A percentile compares a stretch with the other conserved stretches of the same genome.
Evolutionary conservation across 2,113 vertebrate species (phyloP).

Genomic region (Strigops habroptila): DNA sequence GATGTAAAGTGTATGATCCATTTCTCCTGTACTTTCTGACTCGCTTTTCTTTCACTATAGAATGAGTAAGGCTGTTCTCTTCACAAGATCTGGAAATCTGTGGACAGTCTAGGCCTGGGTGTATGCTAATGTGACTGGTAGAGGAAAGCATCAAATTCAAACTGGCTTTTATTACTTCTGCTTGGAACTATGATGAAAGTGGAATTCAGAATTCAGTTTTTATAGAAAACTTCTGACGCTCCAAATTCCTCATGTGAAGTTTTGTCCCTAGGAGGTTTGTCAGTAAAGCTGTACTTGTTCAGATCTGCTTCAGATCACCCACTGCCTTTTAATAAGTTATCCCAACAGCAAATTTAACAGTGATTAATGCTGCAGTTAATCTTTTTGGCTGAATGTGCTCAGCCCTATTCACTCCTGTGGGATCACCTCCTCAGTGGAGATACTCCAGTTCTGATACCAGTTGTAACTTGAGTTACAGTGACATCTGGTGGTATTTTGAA

Average conservation of each 20-base stretch:
- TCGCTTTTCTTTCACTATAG: not conserved
- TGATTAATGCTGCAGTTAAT: not conserved
- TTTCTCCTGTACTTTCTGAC: not conserved
- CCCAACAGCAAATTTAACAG: not conserved
- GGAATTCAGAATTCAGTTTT: not conserved
- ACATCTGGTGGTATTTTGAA: slow-evolving; percentile 20
- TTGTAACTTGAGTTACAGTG: not conserved
- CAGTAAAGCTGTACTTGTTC: not conserved
- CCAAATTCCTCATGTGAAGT: not conserved
- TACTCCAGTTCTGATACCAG: not conserved
- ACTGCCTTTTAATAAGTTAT: not conserved
- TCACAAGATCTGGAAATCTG: not conserved
- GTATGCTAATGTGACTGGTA: not conserved
- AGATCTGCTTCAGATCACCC: not conserved
- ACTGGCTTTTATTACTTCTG: not conserved
- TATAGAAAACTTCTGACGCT: not conserved
- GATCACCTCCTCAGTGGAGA: not conserved
- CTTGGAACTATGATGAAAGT: not conserved
- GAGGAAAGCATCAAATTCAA: not conserved
- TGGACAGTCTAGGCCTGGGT: not conserved
- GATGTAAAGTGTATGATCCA: not conserved
- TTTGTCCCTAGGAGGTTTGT: not conserved
- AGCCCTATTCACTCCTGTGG: not conserved
- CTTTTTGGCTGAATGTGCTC: not conserved
- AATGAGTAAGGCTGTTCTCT: not conserved